Conservation (phyloP, 1,140 invertebrate species). For the Ridgeia piscesae region DNA sequence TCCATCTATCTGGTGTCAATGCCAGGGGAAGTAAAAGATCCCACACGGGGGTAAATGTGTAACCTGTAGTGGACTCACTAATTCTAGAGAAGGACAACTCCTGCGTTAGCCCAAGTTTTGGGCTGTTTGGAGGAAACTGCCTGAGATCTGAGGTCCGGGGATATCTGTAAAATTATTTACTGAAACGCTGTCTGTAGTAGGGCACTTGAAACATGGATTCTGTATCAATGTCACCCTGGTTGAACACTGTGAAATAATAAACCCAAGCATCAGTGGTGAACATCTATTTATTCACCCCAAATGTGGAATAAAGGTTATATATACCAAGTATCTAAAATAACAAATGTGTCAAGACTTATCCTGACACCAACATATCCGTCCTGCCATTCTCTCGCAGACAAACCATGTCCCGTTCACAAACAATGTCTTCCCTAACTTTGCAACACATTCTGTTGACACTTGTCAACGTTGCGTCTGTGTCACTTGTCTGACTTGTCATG, state of each 20-base stretch:
- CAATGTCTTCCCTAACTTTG: neutral
- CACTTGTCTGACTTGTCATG: neutral
- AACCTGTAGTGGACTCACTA: no score
- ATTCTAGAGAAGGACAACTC: no score
- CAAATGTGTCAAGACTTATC: neutral
- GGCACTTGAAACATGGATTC: neutral
- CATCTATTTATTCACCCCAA: neutral
- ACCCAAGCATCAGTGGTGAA: neutral
- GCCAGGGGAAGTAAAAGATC: no score
- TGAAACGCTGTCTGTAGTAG: no score
- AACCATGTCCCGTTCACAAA: neutral
- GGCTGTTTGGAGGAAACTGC: no score
- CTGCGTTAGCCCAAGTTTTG: no score
- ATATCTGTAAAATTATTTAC: neutral
- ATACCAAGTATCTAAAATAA: neutral
- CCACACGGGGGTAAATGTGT: no score
- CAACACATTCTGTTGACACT: neutral
- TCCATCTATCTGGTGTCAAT: no score
- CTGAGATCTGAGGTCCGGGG: no score
- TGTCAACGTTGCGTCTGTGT: neutral
- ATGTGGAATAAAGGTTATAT: neutral
- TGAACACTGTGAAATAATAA: neutral
- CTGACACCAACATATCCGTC: neutral
- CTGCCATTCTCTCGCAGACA: neutral
- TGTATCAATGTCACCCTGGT: neutral